phyloP scores from a whole-genome alignment of 92 coral and sea anemone genomes.

The Zoanthus solanderi region DNA sequence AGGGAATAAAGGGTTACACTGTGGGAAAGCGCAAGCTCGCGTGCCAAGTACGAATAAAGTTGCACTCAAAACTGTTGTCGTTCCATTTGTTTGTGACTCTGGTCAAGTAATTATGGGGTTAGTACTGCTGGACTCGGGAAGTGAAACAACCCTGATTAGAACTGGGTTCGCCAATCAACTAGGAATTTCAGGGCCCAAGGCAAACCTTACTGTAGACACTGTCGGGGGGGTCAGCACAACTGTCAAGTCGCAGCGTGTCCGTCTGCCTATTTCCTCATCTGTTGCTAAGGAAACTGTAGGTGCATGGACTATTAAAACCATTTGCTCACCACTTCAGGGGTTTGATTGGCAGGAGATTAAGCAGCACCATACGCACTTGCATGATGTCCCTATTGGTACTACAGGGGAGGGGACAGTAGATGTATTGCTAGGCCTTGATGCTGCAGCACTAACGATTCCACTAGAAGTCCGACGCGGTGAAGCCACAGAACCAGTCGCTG shows the following conservation, averaged over 20 bases:
- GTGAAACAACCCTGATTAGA: slow-evolving; percentile 65
- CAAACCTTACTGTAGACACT: slow-evolving; percentile 45
- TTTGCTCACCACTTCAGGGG: slow-evolving; percentile 59
- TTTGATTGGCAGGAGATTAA: slow-evolving; percentile 59
- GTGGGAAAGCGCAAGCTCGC: slow-evolving; percentile 55
- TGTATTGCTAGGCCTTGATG: slow-evolving; percentile 60
- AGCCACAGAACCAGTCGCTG: slow-evolving; percentile 57
- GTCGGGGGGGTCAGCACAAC: slow-evolving; percentile 64
- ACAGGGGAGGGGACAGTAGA: slow-evolving; percentile 48
- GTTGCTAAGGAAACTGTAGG: slow-evolving; percentile 45
- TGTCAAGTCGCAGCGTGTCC: slow-evolving; percentile 59
- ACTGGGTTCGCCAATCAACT: slow-evolving; percentile 58
- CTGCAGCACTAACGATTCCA: slow-evolving; percentile 65
- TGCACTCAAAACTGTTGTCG: slow-evolving; percentile 49
- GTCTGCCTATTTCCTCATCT: slow-evolving; percentile 60
- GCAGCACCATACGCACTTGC: slow-evolving; percentile 39
- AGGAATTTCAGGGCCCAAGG: slow-evolving; percentile 45
- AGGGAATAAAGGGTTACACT: slow-evolving; percentile 14
- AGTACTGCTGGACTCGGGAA: slow-evolving; percentile 57
- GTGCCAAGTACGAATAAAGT: slow-evolving; percentile 47
- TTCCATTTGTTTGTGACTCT: slow-evolving; percentile 59
- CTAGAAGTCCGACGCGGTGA: slow-evolving; percentile 57
- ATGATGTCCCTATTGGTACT: slow-evolving; percentile 51
- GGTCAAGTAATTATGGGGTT: slow-evolving; percentile 46
- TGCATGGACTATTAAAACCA: slow-evolving; percentile 71